Conservation (phyloP, 2,797 vertebrate genomes). For the Ateles fusciceps region DNA sequence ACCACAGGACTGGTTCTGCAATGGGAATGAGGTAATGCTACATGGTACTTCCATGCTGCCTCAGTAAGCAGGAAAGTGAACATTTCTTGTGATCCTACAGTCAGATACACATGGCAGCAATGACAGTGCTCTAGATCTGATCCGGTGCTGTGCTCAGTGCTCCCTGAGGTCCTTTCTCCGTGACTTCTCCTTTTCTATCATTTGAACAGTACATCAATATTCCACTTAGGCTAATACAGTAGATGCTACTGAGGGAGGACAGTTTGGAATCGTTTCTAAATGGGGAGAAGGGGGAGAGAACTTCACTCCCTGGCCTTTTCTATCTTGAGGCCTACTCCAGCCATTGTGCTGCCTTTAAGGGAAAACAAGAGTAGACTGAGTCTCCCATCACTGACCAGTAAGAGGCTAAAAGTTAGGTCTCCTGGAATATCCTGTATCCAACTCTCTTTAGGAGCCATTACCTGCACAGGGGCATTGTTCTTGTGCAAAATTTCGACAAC, state of each 20-base stretch:
- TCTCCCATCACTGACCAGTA: background rate
- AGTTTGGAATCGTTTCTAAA: background rate
- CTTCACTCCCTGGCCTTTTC: background rate
- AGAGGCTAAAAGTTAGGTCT: background rate
- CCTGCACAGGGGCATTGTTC: conserved; percentile 93
- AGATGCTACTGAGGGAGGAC: background rate
- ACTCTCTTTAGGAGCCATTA: conserved; percentile 69
- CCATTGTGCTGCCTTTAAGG: background rate
- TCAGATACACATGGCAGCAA: background rate
- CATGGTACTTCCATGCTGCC: background rate
- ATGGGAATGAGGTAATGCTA: background rate
- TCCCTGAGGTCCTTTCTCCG: background rate
- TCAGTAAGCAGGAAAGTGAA: background rate
- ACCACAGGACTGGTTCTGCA: background rate
- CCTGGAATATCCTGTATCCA: background rate
- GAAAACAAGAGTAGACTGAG: background rate
- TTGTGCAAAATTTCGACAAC: conserved; percentile 96
- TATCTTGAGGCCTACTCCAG: background rate
- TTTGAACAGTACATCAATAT: background rate
- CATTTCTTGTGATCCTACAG: background rate
- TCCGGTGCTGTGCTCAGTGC: background rate
- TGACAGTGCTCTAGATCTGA: background rate
- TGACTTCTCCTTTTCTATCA: background rate
- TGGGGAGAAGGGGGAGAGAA: background rate
- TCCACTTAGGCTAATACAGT: background rate